Base-by-base conservation (phyloP, 1,140 invertebrate species). In the Drosophila prosaltans region DNA sequence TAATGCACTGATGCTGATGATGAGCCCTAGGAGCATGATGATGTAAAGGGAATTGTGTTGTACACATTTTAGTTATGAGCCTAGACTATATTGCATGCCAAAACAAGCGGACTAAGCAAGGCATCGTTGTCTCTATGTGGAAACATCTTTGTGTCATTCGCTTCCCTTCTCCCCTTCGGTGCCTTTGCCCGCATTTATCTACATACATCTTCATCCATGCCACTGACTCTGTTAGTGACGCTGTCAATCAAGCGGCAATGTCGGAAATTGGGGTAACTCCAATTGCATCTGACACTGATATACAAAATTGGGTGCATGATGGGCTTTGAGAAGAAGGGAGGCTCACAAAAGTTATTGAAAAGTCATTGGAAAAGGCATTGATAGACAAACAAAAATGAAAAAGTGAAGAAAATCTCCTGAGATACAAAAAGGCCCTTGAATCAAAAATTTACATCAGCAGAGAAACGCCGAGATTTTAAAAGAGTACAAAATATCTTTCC, bases 1-100 rank as follows among this genome's bases (percentile, higher is more conserved):
- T 65, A 65, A 71, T 71, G 69, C 69, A 71, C 62, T 59, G 69
- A 48, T 61, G 60, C 40, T 62, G 40, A 41, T 43, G 55, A 58
- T 43, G 39, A 30, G 28, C 28, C 2, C 28, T 30, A 30, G 4
- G 2, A 40, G 24, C 16, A 41, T 43, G 41, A 45, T 30, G 26
- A 57, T 45, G 28, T 16, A 16, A 9, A 36, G 40, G 11, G 16
- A 28, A 43, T 68, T 64, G 67, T 54, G 67, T 54, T 78, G 62
- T 78, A 68, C 64, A 78, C 67, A 78, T 78, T 78, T 78, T 78
- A 78, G 75, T 78, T 74, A 78, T 78, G 72, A 55, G 68, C 45
- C 72, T 30, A 55, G 45, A 66, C 43, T 61, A 72, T 78, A 74
- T 68, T 78, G 76, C 66, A 55, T 59, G 63, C 32, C 54, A 45